Evolutionary conservation across 1,140 invertebrate genomes (phyloP).

Genomic region (Penaeus vannamei): DNA sequence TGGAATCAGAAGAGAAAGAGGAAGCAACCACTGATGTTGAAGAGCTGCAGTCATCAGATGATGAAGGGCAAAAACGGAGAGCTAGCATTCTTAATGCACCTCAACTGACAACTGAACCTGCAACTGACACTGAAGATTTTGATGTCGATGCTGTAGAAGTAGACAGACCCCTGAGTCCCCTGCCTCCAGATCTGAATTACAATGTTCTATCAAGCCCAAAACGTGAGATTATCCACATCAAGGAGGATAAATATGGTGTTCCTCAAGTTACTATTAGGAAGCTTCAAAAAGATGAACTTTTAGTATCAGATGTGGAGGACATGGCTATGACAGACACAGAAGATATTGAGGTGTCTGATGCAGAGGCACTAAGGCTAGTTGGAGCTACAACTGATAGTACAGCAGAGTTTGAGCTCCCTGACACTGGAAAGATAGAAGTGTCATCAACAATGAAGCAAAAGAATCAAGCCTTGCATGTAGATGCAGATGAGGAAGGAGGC

Average conservation of each 20-base stretch:
- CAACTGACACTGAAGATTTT: conserved; percentile 62
- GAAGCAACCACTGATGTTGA: conserved; percentile 60
- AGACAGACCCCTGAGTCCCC: conserved; percentile 55
- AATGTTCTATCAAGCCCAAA: conserved; percentile 63
- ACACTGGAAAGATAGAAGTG: conserved; percentile 57
- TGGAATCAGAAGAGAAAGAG: conserved; percentile 61
- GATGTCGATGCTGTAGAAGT: conserved; percentile 47
- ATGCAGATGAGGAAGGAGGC: conserved; percentile 51
- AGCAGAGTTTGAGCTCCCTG: conserved; percentile 56
- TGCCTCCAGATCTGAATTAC: conserved; percentile 62
- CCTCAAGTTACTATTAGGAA: conserved; percentile 66
- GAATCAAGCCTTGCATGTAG: conserved; percentile 3
- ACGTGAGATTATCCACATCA: conserved; percentile 63
- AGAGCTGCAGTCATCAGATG: conserved; percentile 49
- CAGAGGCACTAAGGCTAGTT: conserved; percentile 59
- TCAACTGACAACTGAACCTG: conserved; percentile 26
- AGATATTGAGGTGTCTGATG: conserved; percentile 65
- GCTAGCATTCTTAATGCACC: conserved; percentile 3
- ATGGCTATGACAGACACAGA: conserved; percentile 58
- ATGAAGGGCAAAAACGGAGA: conserved; percentile 31
- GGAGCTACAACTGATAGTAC: conserved; percentile 43
- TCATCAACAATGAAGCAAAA: conserved; percentile 44
- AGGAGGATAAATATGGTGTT: conserved; percentile 67
- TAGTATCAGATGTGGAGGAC: conserved; percentile 56
- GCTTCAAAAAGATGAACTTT: conserved; percentile 47